A percentile compares a stretch with the other conserved stretches of the same genome.
phyloP scores from a whole-genome alignment of 2,113 vertebrate species.

The Elanoides forficatus region DNA sequence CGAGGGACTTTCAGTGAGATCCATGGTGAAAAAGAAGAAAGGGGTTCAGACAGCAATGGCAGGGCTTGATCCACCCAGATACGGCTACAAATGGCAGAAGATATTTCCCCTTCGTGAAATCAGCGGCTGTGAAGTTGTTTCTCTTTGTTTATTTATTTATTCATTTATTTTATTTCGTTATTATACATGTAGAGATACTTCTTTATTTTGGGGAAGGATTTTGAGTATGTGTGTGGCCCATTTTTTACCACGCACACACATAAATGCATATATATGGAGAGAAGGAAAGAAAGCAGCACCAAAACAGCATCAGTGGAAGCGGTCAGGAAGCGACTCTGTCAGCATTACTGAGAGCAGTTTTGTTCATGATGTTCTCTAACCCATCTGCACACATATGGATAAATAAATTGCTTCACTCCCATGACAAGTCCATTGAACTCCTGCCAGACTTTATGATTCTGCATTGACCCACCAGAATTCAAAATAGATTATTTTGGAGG shows the following conservation, averaged over 20 bases:
- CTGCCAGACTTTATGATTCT: constrained; percentile 3
- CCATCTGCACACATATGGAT: constrained; percentile 2
- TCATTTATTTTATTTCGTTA: background rate
- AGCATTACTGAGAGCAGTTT: constrained; percentile 1
- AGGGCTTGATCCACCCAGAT: background rate
- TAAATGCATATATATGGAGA: background rate
- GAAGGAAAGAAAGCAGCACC: background rate
- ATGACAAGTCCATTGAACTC: background rate
- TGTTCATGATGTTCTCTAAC: constrained; percentile 1
- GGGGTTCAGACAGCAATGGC: background rate
- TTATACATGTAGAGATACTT: background rate
- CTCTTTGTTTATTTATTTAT: background rate
- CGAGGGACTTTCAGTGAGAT: background rate
- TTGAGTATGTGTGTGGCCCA: background rate
- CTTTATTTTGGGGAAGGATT: background rate
- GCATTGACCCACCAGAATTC: constrained; percentile 29
- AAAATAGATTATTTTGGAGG: background rate
- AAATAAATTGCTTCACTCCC: constrained; percentile 12
- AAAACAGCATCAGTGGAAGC: background rate
- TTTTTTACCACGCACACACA: background rate
- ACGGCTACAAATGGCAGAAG: background rate
- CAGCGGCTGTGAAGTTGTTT: background rate
- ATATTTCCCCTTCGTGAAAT: background rate
- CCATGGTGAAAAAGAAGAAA: background rate
- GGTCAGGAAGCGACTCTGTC: background rate